Evolutionary conservation across 37 sponge, comb jelly and placozoan genomes (phyloP).

Genomic region (Mnemiopsis leidyi): DNA sequence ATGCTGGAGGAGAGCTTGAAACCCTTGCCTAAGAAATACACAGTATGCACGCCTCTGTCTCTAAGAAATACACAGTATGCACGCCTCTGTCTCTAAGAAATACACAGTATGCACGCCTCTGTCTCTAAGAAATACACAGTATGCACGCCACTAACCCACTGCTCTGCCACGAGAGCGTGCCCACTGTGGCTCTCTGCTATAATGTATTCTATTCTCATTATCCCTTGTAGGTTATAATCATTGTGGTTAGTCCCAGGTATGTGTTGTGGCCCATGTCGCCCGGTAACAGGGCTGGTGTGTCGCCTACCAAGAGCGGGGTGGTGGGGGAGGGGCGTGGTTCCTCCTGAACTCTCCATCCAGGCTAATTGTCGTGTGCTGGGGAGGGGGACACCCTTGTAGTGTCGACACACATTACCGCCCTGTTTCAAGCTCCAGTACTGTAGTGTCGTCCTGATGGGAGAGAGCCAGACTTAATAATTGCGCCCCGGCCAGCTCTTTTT

Average conservation of each 20-base stretch:
- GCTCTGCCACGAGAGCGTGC: not conserved
- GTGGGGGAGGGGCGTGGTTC: not conserved
- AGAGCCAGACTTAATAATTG: not conserved
- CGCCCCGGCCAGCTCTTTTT: not conserved
- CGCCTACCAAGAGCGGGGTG: too few relatives aligned
- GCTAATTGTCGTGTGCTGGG: not conserved
- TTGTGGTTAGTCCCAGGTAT: not conserved
- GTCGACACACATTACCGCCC: not conserved
- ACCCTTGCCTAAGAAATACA: not conserved
- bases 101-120: not conserved
- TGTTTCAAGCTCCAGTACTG: not conserved
- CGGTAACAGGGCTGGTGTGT: too few relatives aligned
- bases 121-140: not conserved
- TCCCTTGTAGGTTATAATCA: not conserved
- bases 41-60: not conserved
- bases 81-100: not conserved
- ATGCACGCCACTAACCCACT: not conserved
- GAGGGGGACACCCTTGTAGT: not conserved
- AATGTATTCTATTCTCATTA: not conserved
- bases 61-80: not conserved
- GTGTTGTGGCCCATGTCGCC: too few relatives aligned
- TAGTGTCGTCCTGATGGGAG: not conserved
- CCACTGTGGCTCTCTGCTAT: not conserved
- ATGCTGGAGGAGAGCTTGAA: too few relatives aligned
- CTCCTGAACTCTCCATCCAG: not conserved